A percentile compares a stretch with the other conserved stretches of the same genome.
These are phyloP conservation scores for Myrmecophaga tridactyla DNA, from an alignment of 2,113 vertebrate species.

Conservation along the genomic window DNA sequence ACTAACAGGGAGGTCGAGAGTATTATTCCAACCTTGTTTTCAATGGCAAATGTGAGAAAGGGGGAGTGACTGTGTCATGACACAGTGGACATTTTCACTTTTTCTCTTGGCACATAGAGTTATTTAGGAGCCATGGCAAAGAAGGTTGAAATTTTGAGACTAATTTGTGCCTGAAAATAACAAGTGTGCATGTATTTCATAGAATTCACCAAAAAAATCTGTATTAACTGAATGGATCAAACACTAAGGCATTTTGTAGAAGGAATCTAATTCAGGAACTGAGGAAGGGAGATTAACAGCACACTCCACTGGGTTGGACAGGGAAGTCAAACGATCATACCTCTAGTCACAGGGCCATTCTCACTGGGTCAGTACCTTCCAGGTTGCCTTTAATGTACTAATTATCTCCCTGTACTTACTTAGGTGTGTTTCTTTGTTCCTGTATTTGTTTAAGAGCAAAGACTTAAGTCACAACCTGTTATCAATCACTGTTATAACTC, in stretches of 20 bases:
- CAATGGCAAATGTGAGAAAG: neutral
- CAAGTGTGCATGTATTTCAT: neutral
- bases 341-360: neutral
- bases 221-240: neutral
- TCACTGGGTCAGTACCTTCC: neutral
- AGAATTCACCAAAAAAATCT: neutral
- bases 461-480: constrained; percentile 36
- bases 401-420: neutral
- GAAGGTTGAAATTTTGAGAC: neutral
- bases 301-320: neutral
- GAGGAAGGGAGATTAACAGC: neutral
- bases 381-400: neutral
- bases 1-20: neutral
- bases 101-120: neutral
- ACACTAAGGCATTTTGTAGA: neutral
- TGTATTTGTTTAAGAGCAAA: constrained; percentile 45
- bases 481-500: constrained; percentile 3
- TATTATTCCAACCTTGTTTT: neutral
- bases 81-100: rapidly evolving
- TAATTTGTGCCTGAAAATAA: neutral
- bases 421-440: constrained; percentile 65
- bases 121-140: neutral
- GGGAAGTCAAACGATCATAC: neutral
- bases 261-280: neutral
- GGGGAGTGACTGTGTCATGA: neutral